Evolutionary conservation across 1,140 invertebrate genomes (phyloP).

Genomic region (Leptinotarsa undecemlineata): DNA sequence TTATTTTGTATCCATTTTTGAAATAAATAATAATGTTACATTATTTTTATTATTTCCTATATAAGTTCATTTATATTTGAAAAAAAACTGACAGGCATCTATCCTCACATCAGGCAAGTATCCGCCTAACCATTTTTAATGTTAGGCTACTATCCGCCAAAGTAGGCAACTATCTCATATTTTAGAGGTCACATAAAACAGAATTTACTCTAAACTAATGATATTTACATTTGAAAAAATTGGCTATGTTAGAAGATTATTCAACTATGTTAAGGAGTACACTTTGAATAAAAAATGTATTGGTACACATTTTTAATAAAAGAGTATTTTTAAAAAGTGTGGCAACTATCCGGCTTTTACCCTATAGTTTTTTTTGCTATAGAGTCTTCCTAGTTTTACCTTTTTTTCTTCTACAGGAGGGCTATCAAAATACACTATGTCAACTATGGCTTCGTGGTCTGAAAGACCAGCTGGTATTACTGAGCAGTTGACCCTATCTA

Average conservation of each 20-base stretch:
- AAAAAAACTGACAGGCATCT: slow-evolving; percentile 14
- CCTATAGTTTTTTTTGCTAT: no score
- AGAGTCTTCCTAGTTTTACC: no score
- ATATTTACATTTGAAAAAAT: slow-evolving; percentile 32
- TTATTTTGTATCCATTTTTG: neutral
- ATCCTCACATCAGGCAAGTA: slow-evolving; percentile 38
- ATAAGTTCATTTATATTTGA: neutral
- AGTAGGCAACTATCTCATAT: slow-evolving; percentile 45
- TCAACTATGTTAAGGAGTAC: slow-evolving; percentile 1
- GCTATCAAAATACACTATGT: no score
- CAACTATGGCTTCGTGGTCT: no score
- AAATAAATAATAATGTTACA: neutral
- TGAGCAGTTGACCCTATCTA: no score
- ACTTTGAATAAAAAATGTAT: no score
- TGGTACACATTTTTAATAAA: no score
- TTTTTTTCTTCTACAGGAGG: no score
- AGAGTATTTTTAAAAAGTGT: no score
- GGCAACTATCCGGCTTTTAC: slow-evolving; percentile 34
- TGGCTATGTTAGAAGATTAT: slow-evolving; percentile 35
- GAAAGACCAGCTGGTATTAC: no score
- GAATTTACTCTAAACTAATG: no score
- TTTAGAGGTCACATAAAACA: slow-evolving; percentile 28
- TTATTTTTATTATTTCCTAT: neutral
- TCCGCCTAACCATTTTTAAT: slow-evolving; percentile 41
- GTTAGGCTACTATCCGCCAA: slow-evolving; percentile 43